These are phyloP conservation scores for Ichneumoninae sp. DNA, from an alignment of 2,888 invertebrate species.

Conservation along the genomic window DNA sequence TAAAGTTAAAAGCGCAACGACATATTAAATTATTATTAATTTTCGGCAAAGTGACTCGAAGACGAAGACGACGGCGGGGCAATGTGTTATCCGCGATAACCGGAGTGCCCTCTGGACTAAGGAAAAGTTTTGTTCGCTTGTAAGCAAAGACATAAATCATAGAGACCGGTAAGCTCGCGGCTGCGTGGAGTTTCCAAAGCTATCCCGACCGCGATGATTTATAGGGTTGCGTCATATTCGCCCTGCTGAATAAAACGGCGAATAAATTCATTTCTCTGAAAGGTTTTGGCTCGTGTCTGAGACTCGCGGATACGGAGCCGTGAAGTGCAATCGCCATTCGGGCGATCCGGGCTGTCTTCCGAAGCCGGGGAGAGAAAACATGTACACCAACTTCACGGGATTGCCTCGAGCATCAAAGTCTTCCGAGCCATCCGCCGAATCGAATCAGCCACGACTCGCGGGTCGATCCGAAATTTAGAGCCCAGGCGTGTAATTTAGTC, in stretches of 20 bases:
- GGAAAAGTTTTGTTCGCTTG: slow-evolving; percentile 1
- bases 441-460: too few relatives aligned
- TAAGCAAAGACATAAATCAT: slow-evolving; percentile 24
- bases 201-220: slow-evolving; percentile 74
- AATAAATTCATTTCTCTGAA: slow-evolving; percentile 82
- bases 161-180: background rate
- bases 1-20: too few relatives aligned
- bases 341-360: background rate
- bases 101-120: background rate
- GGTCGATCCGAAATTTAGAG: background rate
- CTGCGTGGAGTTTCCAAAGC: background rate
- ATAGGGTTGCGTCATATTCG: slow-evolving; percentile 74
- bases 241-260: slow-evolving; percentile 75
- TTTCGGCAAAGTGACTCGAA: background rate
- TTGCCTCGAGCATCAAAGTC: slow-evolving; percentile 1
- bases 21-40: background rate
- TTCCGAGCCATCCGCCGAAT: background rate
- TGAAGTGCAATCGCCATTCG: slow-evolving; percentile 41
- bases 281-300: slow-evolving; percentile 75
- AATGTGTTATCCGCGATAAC: background rate
- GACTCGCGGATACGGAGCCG: background rate
- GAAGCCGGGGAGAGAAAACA: background rate
- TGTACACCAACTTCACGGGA: background rate
- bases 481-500: too few relatives aligned
- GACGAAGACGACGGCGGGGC: background rate